Conservation (phyloP, 1,140 invertebrate species). For the Lanistes nyassanus region DNA sequence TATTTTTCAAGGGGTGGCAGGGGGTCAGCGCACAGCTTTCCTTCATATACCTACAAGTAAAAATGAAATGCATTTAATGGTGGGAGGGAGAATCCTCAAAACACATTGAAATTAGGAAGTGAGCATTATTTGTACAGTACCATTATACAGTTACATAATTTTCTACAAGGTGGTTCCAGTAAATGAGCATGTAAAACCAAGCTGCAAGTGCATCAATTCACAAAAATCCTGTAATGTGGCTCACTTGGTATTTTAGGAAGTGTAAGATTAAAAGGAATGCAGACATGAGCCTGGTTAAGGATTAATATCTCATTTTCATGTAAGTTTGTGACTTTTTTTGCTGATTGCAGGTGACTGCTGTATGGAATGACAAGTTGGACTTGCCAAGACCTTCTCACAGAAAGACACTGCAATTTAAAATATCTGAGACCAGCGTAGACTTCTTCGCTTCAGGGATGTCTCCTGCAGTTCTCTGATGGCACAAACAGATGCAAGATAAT, state of each 20-base stretch:
- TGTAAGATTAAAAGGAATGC: no score
- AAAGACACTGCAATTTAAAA: constrained; percentile 39
- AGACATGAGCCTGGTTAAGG: no score
- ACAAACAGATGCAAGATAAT: no score
- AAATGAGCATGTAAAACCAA: neutral
- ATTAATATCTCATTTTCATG: no score
- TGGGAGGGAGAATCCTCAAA: no score
- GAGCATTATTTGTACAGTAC: no score
- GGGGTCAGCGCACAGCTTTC: no score
- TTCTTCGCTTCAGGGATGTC: constrained; percentile 46
- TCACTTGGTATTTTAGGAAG: neutral
- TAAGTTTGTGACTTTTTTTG: constrained; percentile 8
- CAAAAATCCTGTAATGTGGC: neutral
- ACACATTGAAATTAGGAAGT: no score
- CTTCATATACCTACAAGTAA: no score
- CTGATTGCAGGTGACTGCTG: constrained; percentile 36
- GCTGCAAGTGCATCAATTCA: neutral
- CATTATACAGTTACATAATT: neutral
- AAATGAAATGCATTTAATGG: no score
- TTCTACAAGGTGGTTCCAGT: neutral
- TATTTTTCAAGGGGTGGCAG: no score
- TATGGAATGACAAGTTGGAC: constrained; percentile 19
- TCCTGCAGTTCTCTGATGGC: constrained; percentile 42
- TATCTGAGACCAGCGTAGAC: constrained; percentile 42
- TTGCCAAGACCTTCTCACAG: constrained; percentile 13